Evolutionary conservation across 1,140 invertebrate species (phyloP).

Genomic region (Agraylea sexmaculata): DNA sequence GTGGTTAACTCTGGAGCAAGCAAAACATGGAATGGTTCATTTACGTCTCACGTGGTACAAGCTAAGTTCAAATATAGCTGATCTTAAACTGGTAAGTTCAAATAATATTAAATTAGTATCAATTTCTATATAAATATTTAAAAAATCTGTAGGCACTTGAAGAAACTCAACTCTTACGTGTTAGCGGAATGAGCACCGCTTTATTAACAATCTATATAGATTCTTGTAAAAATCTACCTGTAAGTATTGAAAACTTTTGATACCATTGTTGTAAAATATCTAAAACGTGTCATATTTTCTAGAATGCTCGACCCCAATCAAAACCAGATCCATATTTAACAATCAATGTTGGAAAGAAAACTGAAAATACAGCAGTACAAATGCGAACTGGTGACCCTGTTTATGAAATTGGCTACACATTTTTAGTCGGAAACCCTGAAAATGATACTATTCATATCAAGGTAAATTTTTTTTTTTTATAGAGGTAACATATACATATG

Average conservation of each 20-base stretch:
- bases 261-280: constrained; percentile 7
- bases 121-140: constrained; percentile 1
- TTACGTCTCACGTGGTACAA: constrained; percentile 78
- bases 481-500: constrained; percentile 2
- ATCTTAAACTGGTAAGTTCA: constrained; percentile 60
- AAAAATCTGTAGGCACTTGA: constrained; percentile 46
- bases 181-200: constrained; percentile 62
- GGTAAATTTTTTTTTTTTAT: constrained; percentile 30
- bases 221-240: constrained; percentile 80
- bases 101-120: background rate
- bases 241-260: constrained; percentile 38
- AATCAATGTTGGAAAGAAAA: constrained; percentile 57
- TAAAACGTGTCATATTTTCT: too few relatives aligned
- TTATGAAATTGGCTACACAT: constrained; percentile 75
- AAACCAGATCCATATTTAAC: constrained; percentile 69
- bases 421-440: constrained; percentile 81
- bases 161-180: constrained; percentile 63
- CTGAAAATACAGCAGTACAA: constrained; percentile 54
- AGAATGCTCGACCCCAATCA: constrained; percentile 53
- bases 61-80: constrained; percentile 55
- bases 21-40: constrained; percentile 86
- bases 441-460: constrained; percentile 69
- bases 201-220: constrained; percentile 78
- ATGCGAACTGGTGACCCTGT: constrained; percentile 63
- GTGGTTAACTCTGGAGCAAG: constrained; percentile 90